phyloP scores from a whole-genome alignment of 2,888 invertebrate species.

The Rugalucina vietnamica region DNA sequence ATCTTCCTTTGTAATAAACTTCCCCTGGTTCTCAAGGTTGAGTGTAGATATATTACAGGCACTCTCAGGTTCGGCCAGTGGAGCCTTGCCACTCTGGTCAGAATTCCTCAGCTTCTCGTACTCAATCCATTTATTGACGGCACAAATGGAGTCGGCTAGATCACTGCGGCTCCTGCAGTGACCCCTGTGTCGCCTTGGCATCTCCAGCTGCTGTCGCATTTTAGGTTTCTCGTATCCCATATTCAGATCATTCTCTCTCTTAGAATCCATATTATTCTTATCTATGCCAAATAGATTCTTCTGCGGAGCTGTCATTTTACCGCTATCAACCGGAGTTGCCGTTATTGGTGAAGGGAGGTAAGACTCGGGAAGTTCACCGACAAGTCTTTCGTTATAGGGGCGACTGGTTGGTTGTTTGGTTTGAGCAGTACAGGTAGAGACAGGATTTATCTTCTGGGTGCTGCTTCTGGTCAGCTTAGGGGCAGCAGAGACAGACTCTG shows the following conservation, averaged over 20 bases:
- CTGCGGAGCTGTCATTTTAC: constrained; percentile 44
- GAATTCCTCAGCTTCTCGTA: constrained; percentile 69
- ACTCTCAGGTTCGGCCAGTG: constrained; percentile 75
- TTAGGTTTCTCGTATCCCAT: neutral
- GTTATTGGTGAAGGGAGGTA: constrained; percentile 50
- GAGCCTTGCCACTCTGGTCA: constrained; percentile 63
- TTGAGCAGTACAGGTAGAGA: constrained; percentile 56
- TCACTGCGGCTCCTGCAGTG: constrained; percentile 74
- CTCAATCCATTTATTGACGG: constrained; percentile 72
- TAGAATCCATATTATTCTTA: neutral
- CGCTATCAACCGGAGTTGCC: constrained; percentile 19
- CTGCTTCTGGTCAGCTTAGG: constrained; percentile 52
- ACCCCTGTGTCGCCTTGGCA: constrained; percentile 39
- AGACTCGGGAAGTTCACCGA: neutral
- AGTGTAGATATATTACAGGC: constrained; percentile 72
- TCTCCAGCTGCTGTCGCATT: constrained; percentile 32
- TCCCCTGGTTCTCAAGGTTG: constrained; percentile 73
- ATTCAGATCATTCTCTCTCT: neutral
- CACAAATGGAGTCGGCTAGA: constrained; percentile 69
- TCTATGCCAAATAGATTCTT: constrained; percentile 46
- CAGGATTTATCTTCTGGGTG: constrained; percentile 45
- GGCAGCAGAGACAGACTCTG: no score
- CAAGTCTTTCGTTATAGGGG: neutral
- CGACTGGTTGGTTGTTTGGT: constrained; percentile 21
- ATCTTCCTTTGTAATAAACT: constrained; percentile 62